Percentiles rank a stretch among this genome's conserved stretches.
Conservation (phyloP, 2,797 vertebrate species). For the Chromis chromis region DNA sequence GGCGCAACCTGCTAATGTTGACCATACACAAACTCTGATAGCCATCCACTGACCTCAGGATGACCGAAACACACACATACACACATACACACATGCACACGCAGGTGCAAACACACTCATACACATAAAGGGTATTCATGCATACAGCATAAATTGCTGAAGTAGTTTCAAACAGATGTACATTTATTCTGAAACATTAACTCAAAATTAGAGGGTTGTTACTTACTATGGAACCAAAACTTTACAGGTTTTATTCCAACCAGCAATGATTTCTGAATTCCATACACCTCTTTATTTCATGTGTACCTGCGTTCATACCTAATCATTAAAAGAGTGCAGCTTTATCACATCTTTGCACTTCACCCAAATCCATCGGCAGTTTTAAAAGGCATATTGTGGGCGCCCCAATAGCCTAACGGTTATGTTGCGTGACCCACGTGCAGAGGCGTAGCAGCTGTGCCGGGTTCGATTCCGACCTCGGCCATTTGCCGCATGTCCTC, state of each 20-base stretch:
- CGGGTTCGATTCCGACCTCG: no score
- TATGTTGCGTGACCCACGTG: no score
- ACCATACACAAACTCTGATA: constrained; percentile 46
- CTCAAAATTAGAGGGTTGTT: background rate
- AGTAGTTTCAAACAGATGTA: constrained; percentile 25
- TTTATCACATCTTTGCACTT: background rate
- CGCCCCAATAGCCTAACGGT: no score
- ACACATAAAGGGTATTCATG: background rate
- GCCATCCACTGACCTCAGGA: constrained; percentile 53
- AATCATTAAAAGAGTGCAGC: constrained; percentile 7
- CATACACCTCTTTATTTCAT: background rate
- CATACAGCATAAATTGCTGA: constrained; percentile 1
- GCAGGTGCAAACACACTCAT: constrained; percentile 3
- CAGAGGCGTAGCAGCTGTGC: no score
- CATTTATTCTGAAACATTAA: constrained; percentile 14
- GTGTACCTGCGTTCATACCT: background rate
- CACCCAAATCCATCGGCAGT: no score
- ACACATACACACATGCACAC: background rate
- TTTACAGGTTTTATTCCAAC: constrained; percentile 5
- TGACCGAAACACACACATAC: background rate
- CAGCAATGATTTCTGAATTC: background rate
- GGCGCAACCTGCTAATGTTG: constrained; percentile 47
- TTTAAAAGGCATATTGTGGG: no score
- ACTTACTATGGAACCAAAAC: background rate
- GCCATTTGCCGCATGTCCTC: no score